Evolutionary conservation across 2,797 vertebrate species (phyloP).

Genomic region (Astyanax mexicanus): DNA sequence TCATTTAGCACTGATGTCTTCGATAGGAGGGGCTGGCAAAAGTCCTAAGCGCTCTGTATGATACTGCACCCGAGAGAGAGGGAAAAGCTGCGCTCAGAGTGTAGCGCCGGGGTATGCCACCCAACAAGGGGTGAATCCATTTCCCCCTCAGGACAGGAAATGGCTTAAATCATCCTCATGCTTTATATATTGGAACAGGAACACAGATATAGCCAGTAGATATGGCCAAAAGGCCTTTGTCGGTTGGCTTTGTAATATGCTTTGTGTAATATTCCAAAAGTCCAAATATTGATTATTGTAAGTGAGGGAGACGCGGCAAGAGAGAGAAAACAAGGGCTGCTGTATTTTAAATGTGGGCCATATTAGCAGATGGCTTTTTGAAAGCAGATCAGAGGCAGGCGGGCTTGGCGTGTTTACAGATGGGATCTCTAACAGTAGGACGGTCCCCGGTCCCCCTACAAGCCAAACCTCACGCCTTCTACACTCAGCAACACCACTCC

Average conservation of each 20-base stretch:
- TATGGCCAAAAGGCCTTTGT: constrained; percentile 3
- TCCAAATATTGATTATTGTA: constrained; percentile 7
- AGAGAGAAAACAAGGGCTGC: constrained; percentile 4
- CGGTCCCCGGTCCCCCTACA: constrained; percentile 2
- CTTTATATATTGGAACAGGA: neutral
- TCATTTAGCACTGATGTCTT: constrained; percentile 55
- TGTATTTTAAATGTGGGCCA: constrained; percentile 35
- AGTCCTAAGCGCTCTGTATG: constrained; percentile 41
- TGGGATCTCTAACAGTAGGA: constrained; percentile 40
- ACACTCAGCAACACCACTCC: constrained; percentile 31
- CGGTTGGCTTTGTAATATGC: neutral
- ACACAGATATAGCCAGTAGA: neutral
- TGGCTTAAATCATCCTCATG: neutral
- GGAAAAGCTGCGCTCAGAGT: constrained; percentile 38
- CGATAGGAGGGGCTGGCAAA: constrained; percentile 55
- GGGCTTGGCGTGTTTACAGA: constrained; percentile 41
- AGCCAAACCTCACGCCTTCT: constrained; percentile 23
- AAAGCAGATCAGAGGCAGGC: constrained; percentile 43
- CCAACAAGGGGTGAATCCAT: constrained; percentile 29
- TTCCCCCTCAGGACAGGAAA: constrained; percentile 26
- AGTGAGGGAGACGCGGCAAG: neutral
- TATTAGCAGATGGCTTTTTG: constrained; percentile 44
- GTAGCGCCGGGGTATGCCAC: constrained; percentile 25
- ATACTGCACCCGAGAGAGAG: constrained; percentile 32
- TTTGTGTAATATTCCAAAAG: constrained; percentile 19